phyloP scores from a whole-genome alignment of 2,113 vertebrate species.

The Nycticorax nycticorax region DNA sequence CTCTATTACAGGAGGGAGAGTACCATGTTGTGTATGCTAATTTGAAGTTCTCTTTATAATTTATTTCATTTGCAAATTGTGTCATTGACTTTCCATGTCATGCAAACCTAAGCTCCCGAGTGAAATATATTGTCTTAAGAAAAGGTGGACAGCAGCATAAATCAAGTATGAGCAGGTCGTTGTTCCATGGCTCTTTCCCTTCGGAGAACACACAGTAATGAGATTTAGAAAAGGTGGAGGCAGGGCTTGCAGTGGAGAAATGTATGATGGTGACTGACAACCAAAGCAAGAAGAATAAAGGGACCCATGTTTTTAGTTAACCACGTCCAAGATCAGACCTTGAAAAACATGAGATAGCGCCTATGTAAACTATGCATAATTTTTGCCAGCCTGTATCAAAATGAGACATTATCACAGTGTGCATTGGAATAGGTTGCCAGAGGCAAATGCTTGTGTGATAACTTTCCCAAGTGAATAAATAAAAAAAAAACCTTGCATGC shows the following conservation, averaged over 20 bases:
- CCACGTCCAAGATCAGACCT: neutral
- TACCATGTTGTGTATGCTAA: neutral
- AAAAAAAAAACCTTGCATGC: neutral
- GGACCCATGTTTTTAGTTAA: neutral
- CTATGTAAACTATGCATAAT: neutral
- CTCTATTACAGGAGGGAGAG: neutral
- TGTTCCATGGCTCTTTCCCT: neutral
- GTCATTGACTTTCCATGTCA: neutral
- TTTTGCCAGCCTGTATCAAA: neutral
- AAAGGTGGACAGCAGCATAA: conserved; percentile 25
- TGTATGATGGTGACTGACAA: neutral
- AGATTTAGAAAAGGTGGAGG: neutral
- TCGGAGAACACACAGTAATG: neutral
- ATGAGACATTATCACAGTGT: conserved; percentile 13
- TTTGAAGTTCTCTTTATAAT: neutral
- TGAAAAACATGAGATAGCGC: neutral
- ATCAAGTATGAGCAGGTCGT: neutral
- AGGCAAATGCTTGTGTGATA: conserved; percentile 14
- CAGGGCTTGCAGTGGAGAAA: neutral
- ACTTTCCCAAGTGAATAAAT: neutral
- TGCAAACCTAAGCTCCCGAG: neutral
- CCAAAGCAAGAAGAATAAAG: neutral
- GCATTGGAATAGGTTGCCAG: neutral
- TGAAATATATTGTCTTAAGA: conserved; percentile 25
- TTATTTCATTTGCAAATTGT: conserved; percentile 4